phyloP scores from a whole-genome alignment of 2,113 vertebrate genomes.

The Hystrix brachyura region DNA sequence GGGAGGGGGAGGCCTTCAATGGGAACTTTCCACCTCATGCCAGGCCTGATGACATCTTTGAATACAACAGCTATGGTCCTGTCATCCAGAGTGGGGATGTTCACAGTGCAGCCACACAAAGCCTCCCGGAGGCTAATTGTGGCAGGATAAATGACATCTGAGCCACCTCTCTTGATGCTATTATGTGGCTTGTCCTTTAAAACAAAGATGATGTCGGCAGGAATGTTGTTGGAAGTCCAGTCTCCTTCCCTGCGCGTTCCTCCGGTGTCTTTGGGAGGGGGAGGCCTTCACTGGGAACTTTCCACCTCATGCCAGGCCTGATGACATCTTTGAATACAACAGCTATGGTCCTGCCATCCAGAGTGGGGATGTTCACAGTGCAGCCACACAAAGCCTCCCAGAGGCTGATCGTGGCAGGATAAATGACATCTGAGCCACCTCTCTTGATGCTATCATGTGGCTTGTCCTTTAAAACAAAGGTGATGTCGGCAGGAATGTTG shows the following conservation, averaged over 20 bases:
- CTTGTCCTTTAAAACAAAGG: constrained; percentile 97
- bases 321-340: constrained; percentile 90
- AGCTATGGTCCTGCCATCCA: constrained; percentile 87
- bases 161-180: constrained; percentile 93
- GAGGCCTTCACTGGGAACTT: constrained; percentile 93
- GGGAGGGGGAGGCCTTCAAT: constrained; percentile 95
- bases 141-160: constrained; percentile 93
- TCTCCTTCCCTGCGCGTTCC: constrained; percentile 95
- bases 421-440: constrained; percentile 94
- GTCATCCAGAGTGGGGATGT: constrained; percentile 92
- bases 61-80: constrained; percentile 88
- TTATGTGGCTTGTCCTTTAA: constrained; percentile 96
- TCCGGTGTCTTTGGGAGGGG: constrained; percentile 93
- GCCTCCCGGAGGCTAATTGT: constrained; percentile 95
- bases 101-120: constrained; percentile 93
- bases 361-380: constrained; percentile 90
- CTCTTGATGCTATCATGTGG: constrained; percentile 93
- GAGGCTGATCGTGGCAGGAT: constrained; percentile 93
- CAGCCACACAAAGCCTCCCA: constrained; percentile 62
- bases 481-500: constrained; percentile 94
- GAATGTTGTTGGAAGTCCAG: constrained; percentile 93
- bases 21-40: constrained; percentile 90
- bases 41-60: constrained; percentile 93
- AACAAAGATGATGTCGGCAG: constrained; percentile 95
- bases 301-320: constrained; percentile 90